phyloP scores from a whole-genome alignment of 2,888 invertebrate genomes.

The Macrophya alboannulata region DNA sequence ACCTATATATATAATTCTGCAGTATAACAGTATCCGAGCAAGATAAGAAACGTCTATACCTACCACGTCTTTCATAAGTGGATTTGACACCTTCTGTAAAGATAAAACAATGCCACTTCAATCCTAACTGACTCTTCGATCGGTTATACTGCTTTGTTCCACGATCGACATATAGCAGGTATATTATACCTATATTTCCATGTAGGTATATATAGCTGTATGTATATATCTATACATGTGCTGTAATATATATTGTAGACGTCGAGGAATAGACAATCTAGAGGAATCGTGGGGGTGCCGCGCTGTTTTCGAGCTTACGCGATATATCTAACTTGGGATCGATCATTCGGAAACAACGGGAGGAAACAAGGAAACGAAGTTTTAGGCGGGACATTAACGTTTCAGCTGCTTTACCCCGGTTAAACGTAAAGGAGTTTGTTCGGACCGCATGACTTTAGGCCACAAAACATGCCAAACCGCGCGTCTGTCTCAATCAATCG shows the following conservation, averaged over 20 bases:
- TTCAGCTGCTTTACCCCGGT: conserved; percentile 19
- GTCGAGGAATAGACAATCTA: conserved; percentile 6
- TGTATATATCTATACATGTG: not conserved
- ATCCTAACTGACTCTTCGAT: conserved; percentile 31
- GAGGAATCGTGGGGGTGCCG: not conserved
- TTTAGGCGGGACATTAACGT: conserved; percentile 37
- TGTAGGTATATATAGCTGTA: no score
- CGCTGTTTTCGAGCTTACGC: not conserved
- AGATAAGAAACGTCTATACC: conserved; percentile 23
- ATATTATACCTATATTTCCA: not conserved
- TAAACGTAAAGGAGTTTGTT: conserved; percentile 14
- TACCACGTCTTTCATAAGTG: not conserved
- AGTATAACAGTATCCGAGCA: no score
- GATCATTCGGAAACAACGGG: conserved; percentile 33
- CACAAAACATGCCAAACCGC: conserved; percentile 25
- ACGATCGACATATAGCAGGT: not conserved
- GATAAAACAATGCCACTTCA: conserved; percentile 36
- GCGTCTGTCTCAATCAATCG: conserved; percentile 41
- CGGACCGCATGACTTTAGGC: conserved; percentile 32
- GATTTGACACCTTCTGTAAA: not conserved
- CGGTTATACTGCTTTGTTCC: conserved; percentile 7
- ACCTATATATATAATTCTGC: not conserved
- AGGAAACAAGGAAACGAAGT: conserved; percentile 48
- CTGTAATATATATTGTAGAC: not conserved
- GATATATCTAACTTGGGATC: conserved; percentile 34